A percentile compares a stretch with the other conserved stretches of the same genome.
These are phyloP conservation scores for Pelusios castaneus DNA, from an alignment of 2,113 vertebrate species.

Conservation along the genomic window DNA sequence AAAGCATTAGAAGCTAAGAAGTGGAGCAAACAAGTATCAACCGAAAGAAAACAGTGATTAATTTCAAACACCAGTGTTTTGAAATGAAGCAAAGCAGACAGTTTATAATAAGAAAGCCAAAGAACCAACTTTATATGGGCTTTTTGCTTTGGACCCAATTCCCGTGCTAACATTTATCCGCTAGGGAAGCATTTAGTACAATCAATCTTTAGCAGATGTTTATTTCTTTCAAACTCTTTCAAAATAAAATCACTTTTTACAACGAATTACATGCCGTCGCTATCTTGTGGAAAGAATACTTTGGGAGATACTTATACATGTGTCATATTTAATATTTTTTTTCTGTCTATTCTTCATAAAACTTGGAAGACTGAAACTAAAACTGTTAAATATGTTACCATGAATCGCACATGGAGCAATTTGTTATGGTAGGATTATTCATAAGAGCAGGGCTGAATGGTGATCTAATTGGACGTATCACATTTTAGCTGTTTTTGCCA, in stretches of 20 bases:
- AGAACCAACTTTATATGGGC: constrained; percentile 13
- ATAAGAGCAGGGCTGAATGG: not conserved
- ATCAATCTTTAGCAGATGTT: not conserved
- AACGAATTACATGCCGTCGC: not conserved
- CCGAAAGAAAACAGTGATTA: constrained; percentile 61
- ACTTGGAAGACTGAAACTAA: not conserved
- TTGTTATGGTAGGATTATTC: not conserved
- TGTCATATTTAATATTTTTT: not conserved
- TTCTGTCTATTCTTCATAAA: not conserved
- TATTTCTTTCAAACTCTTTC: not conserved
- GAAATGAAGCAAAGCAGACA: constrained; percentile 69
- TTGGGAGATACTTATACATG: not conserved
- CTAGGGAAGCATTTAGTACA: not conserved
- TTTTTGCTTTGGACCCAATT: constrained; percentile 10
- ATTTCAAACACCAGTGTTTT: constrained; percentile 64
- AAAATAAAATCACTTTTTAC: not conserved
- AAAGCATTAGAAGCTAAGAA: constrained; percentile 65
- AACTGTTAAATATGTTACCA: not conserved
- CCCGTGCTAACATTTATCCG: not conserved
- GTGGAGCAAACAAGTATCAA: constrained; percentile 65
- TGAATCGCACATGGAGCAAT: not conserved
- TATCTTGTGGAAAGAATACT: not conserved
- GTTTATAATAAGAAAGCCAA: constrained; percentile 62
- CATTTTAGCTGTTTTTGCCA: not conserved
- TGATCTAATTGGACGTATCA: accelerated